Percentiles rank a stretch among this genome's conserved stretches.
Evolutionary conservation across 2,888 invertebrate species (phyloP).

Genomic region (Malthinus flaveolus): DNA sequence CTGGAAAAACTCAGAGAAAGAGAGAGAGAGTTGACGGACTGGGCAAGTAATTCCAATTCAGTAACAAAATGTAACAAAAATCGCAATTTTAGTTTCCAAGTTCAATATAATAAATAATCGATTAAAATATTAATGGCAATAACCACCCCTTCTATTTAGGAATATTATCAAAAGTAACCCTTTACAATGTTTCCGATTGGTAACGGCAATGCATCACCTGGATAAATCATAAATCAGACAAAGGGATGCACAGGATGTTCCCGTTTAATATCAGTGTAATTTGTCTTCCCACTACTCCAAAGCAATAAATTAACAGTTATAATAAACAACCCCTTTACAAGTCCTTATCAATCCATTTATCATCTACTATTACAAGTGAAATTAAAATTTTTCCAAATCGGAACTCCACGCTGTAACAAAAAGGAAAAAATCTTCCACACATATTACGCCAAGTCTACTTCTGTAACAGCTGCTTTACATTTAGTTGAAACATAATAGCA

Average conservation of each 20-base stretch:
- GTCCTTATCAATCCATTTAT: no score
- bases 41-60: no score
- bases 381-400: not conserved
- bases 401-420: not conserved
- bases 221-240: constrained; percentile 33
- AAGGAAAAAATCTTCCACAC: not conserved
- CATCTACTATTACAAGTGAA: not conserved
- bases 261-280: constrained; percentile 35
- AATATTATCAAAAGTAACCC: constrained; percentile 5
- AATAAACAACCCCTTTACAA: not conserved
- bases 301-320: constrained; percentile 27
- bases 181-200: constrained; percentile 19
- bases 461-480: constrained; percentile 31
- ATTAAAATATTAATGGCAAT: not conserved
- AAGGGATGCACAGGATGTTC: constrained; percentile 30
- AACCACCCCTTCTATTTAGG: not conserved
- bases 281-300: constrained; percentile 34
- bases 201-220: constrained; percentile 33
- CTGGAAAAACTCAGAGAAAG: no score
- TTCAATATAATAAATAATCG: no score
- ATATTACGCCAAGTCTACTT: no score
- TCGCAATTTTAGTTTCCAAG: no score
- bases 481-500: constrained; percentile 28
- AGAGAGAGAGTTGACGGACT: no score
- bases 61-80: no score